Evolutionary conservation across 1,140 invertebrate genomes (phyloP), one percentile per base, ranked within the genome.

Genomic region (Babylonia areolata): DNA sequence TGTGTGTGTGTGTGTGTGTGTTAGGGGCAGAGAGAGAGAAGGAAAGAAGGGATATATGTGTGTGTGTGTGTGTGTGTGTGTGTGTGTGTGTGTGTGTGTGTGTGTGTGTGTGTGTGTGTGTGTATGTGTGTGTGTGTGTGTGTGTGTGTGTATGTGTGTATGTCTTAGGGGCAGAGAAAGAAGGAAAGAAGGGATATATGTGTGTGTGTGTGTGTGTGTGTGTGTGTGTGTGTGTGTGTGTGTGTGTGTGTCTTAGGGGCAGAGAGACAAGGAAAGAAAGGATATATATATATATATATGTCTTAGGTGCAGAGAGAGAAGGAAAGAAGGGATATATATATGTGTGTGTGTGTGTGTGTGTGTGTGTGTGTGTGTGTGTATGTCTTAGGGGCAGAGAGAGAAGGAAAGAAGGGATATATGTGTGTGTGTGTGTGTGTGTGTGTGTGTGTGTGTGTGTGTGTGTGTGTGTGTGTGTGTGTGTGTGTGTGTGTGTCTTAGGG

Each of bases 401-500:
- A n/a, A n/a, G n/a, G n/a, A n/a, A n/a, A n/a, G n/a, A n/a, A 15
- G 5, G 15, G 5, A 15, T 46, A 46, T 46, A 46, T 46, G 42
- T 46, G 42, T 46, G 15, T 46, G 42, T 46, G 42, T 46, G 42
- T 46, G 42, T 46, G 42, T 6, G 42, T 46, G 42, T 46, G 42
- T 6, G 42, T 46, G 42, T 46, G 75, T 78, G 75, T 78, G 75
- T 35, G 75, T 78, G 39, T 78, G 3, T 35, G 75, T 78, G 75
- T 78, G 75, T 78, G 75, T 78, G 75, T 78, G 75, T 78, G 42
- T 46, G 42, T 46, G 42, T 46, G 42, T 46, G 42, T 46, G 42
- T 46, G 42, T 46, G 42, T 46, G 42, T 46, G 42, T 46, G 42
- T 46, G 5, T 46, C 42, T 15, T 46, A 46, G n/a, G n/a, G n/a